Percentiles rank a stretch among this genome's conserved stretches.
These are phyloP conservation scores for Macquaria ambigua DNA, from an alignment of 2,113 vertebrate species.

Conservation along the genomic window DNA sequence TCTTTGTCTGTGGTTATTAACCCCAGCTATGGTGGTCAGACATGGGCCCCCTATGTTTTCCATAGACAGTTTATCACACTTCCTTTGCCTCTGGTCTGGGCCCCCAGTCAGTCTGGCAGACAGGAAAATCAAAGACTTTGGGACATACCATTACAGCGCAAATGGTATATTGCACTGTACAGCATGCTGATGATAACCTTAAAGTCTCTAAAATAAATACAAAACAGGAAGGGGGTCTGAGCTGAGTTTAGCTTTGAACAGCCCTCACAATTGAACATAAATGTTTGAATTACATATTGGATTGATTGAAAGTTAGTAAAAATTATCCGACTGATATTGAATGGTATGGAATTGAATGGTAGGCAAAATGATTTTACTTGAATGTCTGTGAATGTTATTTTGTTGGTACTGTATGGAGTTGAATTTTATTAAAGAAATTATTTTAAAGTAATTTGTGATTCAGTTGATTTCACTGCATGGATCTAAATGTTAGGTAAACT, in stretches of 20 bases:
- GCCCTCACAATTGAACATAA: constrained; percentile 26
- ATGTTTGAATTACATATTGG: constrained; percentile 15
- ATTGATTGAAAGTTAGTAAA: constrained; percentile 25
- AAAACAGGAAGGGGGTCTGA: constrained; percentile 30
- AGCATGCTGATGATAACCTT: constrained; percentile 42
- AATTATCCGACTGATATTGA: not conserved
- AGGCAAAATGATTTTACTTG: constrained; percentile 7
- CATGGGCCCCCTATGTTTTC: constrained; percentile 61
- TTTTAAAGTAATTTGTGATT: constrained; percentile 32
- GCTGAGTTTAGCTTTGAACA: constrained; percentile 22
- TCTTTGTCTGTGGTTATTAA: constrained; percentile 67
- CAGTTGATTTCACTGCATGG: constrained; percentile 21
- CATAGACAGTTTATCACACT: constrained; percentile 71
- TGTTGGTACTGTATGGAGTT: not conserved
- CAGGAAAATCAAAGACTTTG: constrained; percentile 67
- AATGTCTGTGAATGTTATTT: constrained; percentile 22
- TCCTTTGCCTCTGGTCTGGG: constrained; percentile 61
- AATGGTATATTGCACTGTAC: constrained; percentile 45
- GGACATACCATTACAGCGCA: constrained; percentile 47
- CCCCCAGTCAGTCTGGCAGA: constrained; percentile 55
- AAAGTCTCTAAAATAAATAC: constrained; percentile 20
- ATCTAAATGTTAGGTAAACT: constrained; percentile 20
- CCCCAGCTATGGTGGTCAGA: constrained; percentile 55
- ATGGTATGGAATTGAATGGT: constrained; percentile 6
- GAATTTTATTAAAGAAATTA: constrained; percentile 19